Base-by-base conservation (phyloP, 2,797 vertebrate species). In the Benthosema pterotum region DNA sequence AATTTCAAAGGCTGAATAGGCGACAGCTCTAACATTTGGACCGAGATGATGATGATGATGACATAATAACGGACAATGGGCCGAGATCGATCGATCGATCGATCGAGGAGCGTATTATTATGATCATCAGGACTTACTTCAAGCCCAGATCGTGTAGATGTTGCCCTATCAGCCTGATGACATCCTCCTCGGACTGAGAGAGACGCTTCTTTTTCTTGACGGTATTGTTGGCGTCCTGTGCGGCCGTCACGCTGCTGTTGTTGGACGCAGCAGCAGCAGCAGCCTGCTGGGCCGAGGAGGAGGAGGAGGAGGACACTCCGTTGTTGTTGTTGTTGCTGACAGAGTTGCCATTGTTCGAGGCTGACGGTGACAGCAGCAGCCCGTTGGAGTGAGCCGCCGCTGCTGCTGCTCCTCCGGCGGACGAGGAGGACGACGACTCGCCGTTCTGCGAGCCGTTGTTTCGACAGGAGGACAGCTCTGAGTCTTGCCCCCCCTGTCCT, bases 111-210 rank as follows among this genome's bases (percentile, higher is more conserved):
- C 4, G 19, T 22, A 22, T 22, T 22, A 22, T 22, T 22, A n/a
- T n/a, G n/a, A n/a, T n/a, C 4, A 22, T 22, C 4, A 14, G 42
- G 42, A 95, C 97, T 96, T 94, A 98, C 97, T 98, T 95, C 76
- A 99, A 96, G 74, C 97, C 97, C 50, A 98, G 71, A 62, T 96
- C 95, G 82, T 97, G 95, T 43, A 99, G 87, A 91, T 98, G 97
- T 73, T 99, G 97, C 75, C 96, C 97, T 71, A 99, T 97, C 49
- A 99, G 93, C 75, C 97, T 75, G 87, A 99, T 96, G 75, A 98
- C 96, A 72, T 98, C 97, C 89, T 99, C 96, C 64, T 99, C 96
- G 0, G 91, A 94, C 91, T 94, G 95, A 48, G 95, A 96, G 65
- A 97, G 92, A 4, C 95, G 87, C 77, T 96, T 97, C 91, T 96